These are phyloP conservation scores for Paelopatides confundens DNA, from an alignment of 53 echinoderm and acorn worm species.

Conservation along the genomic window DNA sequence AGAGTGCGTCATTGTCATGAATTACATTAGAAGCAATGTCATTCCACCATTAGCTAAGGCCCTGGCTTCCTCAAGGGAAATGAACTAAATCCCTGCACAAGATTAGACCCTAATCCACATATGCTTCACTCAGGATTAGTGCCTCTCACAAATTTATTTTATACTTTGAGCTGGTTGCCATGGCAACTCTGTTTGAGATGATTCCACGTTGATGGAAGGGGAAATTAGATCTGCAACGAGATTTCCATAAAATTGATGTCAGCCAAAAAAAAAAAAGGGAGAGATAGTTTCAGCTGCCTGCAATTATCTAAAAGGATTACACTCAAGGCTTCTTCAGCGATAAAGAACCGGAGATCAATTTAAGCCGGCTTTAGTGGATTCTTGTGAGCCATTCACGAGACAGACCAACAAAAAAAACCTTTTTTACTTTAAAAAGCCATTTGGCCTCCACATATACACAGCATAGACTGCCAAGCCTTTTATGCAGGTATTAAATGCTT, in stretches of 20 bases:
- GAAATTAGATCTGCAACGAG: slow-evolving; percentile 40
- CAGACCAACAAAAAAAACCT: not conserved
- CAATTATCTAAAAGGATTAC: slow-evolving; percentile 49
- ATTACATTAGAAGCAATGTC: too few relatives aligned
- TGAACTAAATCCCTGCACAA: slow-evolving; percentile 29
- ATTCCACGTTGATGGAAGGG: slow-evolving; percentile 44
- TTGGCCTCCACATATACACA: slow-evolving; percentile 33
- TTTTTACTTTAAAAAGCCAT: slow-evolving; percentile 34
- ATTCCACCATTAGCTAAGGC: slow-evolving; percentile 9
- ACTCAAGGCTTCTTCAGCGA: slow-evolving; percentile 16
- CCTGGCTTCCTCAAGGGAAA: slow-evolving; percentile 35
- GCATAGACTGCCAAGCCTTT: not conserved
- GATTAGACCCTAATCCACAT: slow-evolving; percentile 47
- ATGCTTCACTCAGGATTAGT: slow-evolving; percentile 35
- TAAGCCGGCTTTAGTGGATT: slow-evolving; percentile 43
- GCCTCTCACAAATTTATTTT: slow-evolving; percentile 27
- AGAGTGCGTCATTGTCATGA: too few relatives aligned
- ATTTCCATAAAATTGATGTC: slow-evolving; percentile 40
- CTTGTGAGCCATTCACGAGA: not conserved
- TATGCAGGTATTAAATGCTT: slow-evolving; percentile 7
- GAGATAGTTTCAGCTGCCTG: slow-evolving; percentile 21
- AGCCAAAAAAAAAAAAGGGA: not conserved
- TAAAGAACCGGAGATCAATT: slow-evolving; percentile 49
- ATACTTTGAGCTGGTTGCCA: slow-evolving; percentile 28
- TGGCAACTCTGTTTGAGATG: slow-evolving; percentile 18